Evolutionary conservation across 2,113 vertebrate species (phyloP).

Genomic region (Elachura formosa): DNA sequence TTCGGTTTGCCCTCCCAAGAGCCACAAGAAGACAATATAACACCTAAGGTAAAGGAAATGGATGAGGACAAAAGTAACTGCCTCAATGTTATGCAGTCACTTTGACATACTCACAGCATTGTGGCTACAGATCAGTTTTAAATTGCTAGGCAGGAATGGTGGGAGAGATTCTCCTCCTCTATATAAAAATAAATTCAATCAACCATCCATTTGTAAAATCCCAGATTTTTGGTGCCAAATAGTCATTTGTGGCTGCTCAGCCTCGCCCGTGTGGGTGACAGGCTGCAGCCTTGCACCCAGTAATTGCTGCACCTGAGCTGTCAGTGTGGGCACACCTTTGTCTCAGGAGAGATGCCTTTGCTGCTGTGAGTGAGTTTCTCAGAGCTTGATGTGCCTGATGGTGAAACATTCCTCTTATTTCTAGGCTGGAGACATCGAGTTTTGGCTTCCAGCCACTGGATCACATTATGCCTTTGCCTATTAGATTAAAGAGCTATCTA

Average conservation of each 20-base stretch:
- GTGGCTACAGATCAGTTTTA: background rate
- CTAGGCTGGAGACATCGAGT: background rate
- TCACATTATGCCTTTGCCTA: constrained; percentile 13
- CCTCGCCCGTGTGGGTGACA: background rate
- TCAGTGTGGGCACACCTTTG: fast-evolving
- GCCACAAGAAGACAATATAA: background rate
- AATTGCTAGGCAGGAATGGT: background rate
- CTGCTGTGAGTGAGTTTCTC: background rate
- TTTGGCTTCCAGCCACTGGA: constrained; percentile 23
- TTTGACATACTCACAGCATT: background rate
- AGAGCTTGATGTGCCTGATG: background rate
- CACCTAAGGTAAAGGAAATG: background rate
- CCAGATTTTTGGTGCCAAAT: background rate
- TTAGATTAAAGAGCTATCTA: constrained; percentile 51
- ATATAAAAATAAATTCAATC: background rate
- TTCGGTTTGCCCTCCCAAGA: background rate
- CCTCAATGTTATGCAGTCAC: background rate
- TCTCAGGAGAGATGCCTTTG: background rate
- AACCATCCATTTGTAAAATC: background rate
- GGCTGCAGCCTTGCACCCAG: background rate
- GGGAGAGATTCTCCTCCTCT: background rate
- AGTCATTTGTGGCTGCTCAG: background rate
- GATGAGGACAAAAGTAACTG: background rate
- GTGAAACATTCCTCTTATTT: background rate
- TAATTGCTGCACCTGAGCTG: background rate